Evolutionary conservation across 2,888 invertebrate genomes (phyloP).

Genomic region (Orchestes rusci): DNA sequence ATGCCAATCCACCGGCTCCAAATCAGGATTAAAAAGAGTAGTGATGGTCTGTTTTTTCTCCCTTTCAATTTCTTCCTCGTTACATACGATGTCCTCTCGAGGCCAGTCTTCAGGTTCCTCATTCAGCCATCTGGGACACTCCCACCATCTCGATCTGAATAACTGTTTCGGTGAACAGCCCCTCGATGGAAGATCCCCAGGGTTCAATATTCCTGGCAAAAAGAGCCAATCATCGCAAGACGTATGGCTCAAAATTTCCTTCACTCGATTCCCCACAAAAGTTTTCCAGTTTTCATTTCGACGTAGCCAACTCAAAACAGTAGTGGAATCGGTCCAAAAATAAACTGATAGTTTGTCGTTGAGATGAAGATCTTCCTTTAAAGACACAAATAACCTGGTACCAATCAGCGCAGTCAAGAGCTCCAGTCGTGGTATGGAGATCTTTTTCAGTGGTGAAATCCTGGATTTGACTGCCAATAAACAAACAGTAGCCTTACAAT

Average conservation of each 20-base stretch:
- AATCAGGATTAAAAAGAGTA: background rate
- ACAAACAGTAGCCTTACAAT: background rate
- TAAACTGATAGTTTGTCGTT: background rate
- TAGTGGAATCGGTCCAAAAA: background rate
- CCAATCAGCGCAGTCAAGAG: background rate
- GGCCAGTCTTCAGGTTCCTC: background rate
- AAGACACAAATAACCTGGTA: background rate
- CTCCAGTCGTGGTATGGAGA: background rate
- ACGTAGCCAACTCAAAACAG: background rate
- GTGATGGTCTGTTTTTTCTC: background rate
- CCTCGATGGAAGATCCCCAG: constrained; percentile 34
- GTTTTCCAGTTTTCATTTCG: background rate
- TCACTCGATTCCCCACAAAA: background rate
- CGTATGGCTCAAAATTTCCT: background rate
- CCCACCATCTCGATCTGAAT: constrained; percentile 33
- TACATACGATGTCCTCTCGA: background rate
- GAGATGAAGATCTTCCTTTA: background rate
- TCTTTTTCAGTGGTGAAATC: background rate
- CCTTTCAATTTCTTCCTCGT: background rate
- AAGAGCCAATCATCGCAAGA: constrained; percentile 27
- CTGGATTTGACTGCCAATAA: background rate
- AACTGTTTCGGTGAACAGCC: constrained; percentile 31
- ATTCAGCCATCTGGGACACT: constrained; percentile 32
- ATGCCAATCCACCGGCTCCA: constrained; percentile 4
- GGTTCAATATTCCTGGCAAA: constrained; percentile 32